phyloP scores from a whole-genome alignment of 2,888 invertebrate genomes.

The Trisateles emortualis region DNA sequence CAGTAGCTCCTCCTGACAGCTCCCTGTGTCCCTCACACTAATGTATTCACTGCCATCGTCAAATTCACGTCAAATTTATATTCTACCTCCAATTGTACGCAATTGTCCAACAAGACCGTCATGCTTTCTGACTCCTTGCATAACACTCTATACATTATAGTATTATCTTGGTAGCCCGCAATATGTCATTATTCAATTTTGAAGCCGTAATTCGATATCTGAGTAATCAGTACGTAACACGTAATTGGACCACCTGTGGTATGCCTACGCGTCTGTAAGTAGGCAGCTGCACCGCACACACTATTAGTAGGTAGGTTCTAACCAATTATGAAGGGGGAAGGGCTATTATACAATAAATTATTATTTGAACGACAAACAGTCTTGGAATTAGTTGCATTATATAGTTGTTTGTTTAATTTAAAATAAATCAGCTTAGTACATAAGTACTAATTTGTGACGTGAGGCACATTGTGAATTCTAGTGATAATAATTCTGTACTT shows the following conservation, averaged over 20 bases:
- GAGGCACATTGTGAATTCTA: too few relatives aligned
- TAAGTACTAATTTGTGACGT: too few relatives aligned
- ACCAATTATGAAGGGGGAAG: too few relatives aligned
- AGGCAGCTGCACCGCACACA: too few relatives aligned
- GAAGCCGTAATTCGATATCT: slow-evolving; percentile 8
- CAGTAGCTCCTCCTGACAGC: too few relatives aligned
- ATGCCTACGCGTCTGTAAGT: not conserved
- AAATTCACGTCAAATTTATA: slow-evolving; percentile 25
- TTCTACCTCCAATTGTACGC: slow-evolving; percentile 15
- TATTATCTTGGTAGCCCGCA: slow-evolving; percentile 19
- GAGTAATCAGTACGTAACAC: slow-evolving; percentile 2
- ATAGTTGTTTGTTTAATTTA: too few relatives aligned
- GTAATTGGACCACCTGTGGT: not conserved
- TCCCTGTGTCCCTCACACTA: not conserved
- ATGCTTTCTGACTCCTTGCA: slow-evolving; percentile 48
- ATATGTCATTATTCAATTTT: slow-evolving; percentile 31
- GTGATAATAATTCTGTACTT: too few relatives aligned
- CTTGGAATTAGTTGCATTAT: too few relatives aligned
- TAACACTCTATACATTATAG: slow-evolving; percentile 23
- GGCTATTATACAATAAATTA: too few relatives aligned
- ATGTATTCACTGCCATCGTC: slow-evolving; percentile 1
- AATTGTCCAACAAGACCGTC: slow-evolving; percentile 27
- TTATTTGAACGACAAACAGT: too few relatives aligned
- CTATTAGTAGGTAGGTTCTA: too few relatives aligned
- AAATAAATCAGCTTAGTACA: too few relatives aligned